Conservation (phyloP, 2,888 invertebrate genomes). For the Cremastobaeus sp. region DNA sequence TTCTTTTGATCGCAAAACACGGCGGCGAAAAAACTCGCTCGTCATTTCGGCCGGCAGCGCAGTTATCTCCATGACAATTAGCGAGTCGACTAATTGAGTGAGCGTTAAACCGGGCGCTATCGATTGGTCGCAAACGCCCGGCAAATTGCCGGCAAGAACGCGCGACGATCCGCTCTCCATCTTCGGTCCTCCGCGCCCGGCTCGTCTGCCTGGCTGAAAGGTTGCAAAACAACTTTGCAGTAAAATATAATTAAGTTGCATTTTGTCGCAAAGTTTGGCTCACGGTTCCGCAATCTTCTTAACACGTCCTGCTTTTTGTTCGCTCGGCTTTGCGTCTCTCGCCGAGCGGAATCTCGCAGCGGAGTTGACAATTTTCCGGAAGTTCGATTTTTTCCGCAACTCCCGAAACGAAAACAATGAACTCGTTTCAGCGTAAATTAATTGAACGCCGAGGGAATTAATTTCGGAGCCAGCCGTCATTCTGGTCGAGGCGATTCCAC, state of each 20-base stretch:
- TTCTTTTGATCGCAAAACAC: too few species aligned
- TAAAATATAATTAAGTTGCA: slow-evolving; percentile 44
- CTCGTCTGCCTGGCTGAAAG: too few species aligned
- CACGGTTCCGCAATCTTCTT: slow-evolving; percentile 52
- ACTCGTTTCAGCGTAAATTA: too few species aligned
- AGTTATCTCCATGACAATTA: slow-evolving; percentile 44
- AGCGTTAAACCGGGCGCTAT: slow-evolving; percentile 23
- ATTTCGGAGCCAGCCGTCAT: too few species aligned
- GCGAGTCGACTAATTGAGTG: slow-evolving; percentile 43
- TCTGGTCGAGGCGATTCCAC: too few species aligned
- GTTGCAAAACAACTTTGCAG: slow-evolving; percentile 21
- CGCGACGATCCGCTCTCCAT: background rate
- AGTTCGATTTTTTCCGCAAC: background rate
- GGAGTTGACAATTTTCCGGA: background rate
- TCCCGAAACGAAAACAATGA: too few species aligned
- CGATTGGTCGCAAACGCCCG: slow-evolving; percentile 34
- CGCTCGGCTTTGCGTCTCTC: too few species aligned
- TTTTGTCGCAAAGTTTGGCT: slow-evolving; percentile 49
- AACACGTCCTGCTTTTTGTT: slow-evolving; percentile 55
- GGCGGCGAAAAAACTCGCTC: slow-evolving; percentile 4
- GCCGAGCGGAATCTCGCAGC: background rate
- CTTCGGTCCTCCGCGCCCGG: too few species aligned
- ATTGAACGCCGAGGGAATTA: too few species aligned
- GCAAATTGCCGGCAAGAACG: slow-evolving; percentile 15
- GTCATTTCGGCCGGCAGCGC: slow-evolving; percentile 6